Evolutionary conservation across 2,888 invertebrate species (phyloP), one percentile per base, ranked within the genome.

Genomic region (Imbricaverruca yamaguchii): DNA sequence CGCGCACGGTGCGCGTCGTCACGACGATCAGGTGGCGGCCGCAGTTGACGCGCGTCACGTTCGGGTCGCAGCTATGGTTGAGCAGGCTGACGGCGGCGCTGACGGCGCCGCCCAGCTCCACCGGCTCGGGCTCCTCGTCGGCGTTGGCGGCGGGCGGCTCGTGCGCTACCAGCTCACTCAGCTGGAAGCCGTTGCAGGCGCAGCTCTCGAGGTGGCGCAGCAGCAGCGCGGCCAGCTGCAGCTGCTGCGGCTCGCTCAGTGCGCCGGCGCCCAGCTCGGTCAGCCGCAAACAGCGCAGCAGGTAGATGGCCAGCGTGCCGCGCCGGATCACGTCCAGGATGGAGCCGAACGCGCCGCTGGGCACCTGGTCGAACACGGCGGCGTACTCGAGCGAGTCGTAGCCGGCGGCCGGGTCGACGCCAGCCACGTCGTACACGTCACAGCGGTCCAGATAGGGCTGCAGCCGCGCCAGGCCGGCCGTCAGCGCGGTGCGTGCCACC

Each of bases 1-100:
- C 74, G 53, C 21, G 21, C 15, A 74, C 15, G 21, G 74, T 55
- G 55, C 74, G 74, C 74, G 74, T 74, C 9, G 86, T 83, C 53
- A 86, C 84, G 11, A 86, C 85, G 11, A 86, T 82, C 83, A 86
- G 86, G 21, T 82, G 74, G 57, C 83, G 84, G 10, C 86, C 86
- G 25, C 83, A 80, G 65, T 85, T 85, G 83, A 88, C 88, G 13
- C 89, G 86, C 23, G 87, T 86, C 8, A 88, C 85, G 83, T 89
- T 89, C 3, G 88, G 88, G 84, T 86, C 87, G 83, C 89, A 89
- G 81, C 87, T 86, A 84, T 89, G 89, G 86, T 89, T 89, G n/a
- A 86, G 85, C 57, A 89, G 86, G 84, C 88, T 88, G 82, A 89
- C 87, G 0, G 88, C 87, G 0, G 88, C 86, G 82, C 89, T 89